Evolutionary conservation across 2,888 invertebrate genomes (phyloP).

Genomic region (Acanthosepion esculentum): DNA sequence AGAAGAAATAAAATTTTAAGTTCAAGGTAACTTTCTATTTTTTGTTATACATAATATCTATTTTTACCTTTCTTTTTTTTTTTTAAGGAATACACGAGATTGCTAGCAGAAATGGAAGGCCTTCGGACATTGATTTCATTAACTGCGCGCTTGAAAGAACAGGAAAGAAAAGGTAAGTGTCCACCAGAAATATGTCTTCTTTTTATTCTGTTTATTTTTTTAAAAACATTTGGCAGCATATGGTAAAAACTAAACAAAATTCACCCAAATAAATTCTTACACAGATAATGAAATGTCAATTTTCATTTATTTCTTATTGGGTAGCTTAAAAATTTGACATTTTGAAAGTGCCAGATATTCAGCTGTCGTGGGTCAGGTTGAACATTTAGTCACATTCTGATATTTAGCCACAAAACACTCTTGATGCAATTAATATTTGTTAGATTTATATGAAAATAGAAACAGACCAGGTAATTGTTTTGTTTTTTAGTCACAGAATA

Average conservation of each 20-base stretch:
- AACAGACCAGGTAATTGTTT: too few relatives aligned
- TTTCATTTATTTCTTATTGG: neutral
- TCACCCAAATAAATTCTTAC: too few relatives aligned
- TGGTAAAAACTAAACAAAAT: too few relatives aligned
- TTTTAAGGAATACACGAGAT: slow-evolving; percentile 57
- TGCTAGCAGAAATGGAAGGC: slow-evolving; percentile 57
- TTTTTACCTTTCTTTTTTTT: neutral
- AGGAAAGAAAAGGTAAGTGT: neutral
- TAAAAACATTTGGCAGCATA: neutral
- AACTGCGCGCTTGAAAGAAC: neutral
- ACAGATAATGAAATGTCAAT: neutral
- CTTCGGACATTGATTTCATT: slow-evolving; percentile 54
- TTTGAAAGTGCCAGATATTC: neutral
- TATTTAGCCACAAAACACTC: too few relatives aligned
- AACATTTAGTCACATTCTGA: too few relatives aligned
- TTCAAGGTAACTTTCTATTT: too few relatives aligned
- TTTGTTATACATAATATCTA: neutral
- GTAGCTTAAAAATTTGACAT: too few relatives aligned
- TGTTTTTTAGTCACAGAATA: too few relatives aligned
- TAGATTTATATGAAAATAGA: too few relatives aligned
- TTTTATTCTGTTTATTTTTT: neutral
- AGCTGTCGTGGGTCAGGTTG: too few relatives aligned
- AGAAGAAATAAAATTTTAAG: too few relatives aligned
- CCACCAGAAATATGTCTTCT: neutral
- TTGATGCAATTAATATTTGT: too few relatives aligned